These are phyloP conservation scores for Mactra quadrangularis DNA, from an alignment of 1,140 invertebrate genomes.

Conservation along the genomic window DNA sequence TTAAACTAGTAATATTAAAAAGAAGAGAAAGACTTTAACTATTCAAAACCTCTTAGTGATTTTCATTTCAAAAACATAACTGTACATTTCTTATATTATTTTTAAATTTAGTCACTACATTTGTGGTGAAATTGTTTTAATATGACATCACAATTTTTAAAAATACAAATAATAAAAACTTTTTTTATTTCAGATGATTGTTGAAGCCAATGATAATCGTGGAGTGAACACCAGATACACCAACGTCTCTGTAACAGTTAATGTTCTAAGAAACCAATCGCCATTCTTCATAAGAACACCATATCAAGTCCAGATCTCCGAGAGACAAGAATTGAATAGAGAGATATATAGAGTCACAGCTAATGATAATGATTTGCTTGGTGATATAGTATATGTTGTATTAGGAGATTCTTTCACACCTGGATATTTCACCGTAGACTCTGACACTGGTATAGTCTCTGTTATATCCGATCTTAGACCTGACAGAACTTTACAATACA, in stretches of 20 bases:
- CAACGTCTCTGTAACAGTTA: conserved; percentile 66
- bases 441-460: conserved; percentile 57
- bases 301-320: conserved; percentile 53
- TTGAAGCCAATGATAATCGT: conserved; percentile 67
- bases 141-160: too few relatives aligned
- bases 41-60: too few relatives aligned
- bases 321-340: conserved; percentile 34
- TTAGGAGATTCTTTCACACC: conserved; percentile 69
- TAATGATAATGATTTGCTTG: conserved; percentile 57
- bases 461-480: conserved; percentile 57
- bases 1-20: too few relatives aligned
- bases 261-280: conserved; percentile 56
- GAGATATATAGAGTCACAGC: conserved; percentile 61
- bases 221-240: conserved; percentile 40
- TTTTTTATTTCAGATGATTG: conserved; percentile 60
- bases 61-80: too few relatives aligned
- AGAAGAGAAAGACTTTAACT: too few relatives aligned
- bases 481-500: conserved; percentile 45
- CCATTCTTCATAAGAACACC: conserved; percentile 65
- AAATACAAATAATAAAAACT: too few relatives aligned
- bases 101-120: too few relatives aligned
- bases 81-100: too few relatives aligned
- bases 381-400: conserved; percentile 62
- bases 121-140: too few relatives aligned
- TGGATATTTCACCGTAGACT: conserved; percentile 70